Evolutionary conservation across 2,113 vertebrate species (phyloP), one percentile per base, ranked within the genome.

Genomic region (Hiodon tergisus): DNA sequence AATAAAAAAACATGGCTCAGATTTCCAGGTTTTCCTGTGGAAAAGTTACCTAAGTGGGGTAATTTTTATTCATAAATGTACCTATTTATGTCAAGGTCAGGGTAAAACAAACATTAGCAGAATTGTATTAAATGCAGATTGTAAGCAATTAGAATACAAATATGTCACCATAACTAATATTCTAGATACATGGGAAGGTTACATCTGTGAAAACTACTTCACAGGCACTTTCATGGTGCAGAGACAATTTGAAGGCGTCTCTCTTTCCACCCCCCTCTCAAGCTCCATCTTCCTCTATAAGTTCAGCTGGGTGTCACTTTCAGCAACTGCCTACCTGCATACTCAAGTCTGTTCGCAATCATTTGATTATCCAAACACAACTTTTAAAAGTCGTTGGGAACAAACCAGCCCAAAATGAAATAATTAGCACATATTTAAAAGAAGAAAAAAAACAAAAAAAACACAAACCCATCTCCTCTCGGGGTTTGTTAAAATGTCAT

Each of bases 361-460:
- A 47, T 76, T 63, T 63, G 51, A 71, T 76, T 57, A 65, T 53
- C 13, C 51, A n/a, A 70, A 60, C 3, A 3, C 11, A 11, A 63
- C 71, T 67, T 70, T 65, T 48, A 71, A 59, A 71, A 70, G 51
- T 69, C 73, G 13, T 16, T 55, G 68, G 58, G 63, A 63, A 62
- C 60, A 71, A 70, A 76, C 58, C 66, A 53, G 16, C 16, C 59
- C 52, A 69, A 76, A 76, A 76, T n/a, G 17, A 76, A 76, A 70
- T 63, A 76, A 76, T 76, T 76, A 76, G 67, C 75, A 57, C n/a
- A 70, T 76, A 71, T 76, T 76, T 63, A 71, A 76, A 52, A 61
- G 68, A 71, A 63, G 53, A 76, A 71, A 62, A 31, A 31, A 31
- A 31, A 31, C 31, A 31, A 31, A 31, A 31, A 31, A 31, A 31